These are phyloP conservation scores for Apostichopus leukothele DNA, from an alignment of 53 echinoderm and acorn worm genomes.

Conservation along the genomic window DNA sequence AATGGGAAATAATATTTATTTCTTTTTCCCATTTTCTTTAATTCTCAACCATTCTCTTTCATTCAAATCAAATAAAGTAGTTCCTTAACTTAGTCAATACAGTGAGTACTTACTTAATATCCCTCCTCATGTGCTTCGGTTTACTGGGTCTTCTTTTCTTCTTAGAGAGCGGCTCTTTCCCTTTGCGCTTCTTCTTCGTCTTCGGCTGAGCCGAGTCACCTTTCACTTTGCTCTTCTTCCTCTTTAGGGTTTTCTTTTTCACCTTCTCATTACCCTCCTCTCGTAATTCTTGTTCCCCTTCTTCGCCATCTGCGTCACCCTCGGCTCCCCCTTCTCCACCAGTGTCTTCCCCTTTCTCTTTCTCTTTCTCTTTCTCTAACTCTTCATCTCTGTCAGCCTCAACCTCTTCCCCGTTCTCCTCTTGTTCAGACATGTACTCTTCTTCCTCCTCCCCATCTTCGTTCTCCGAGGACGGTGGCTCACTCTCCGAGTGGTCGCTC, in stretches of 20 bases:
- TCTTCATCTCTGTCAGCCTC: neutral
- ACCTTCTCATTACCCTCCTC: slow-evolving; percentile 22
- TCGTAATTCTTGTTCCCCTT: neutral
- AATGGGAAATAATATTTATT: too few species aligned
- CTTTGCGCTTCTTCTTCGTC: slow-evolving; percentile 40
- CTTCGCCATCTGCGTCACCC: slow-evolving; percentile 39
- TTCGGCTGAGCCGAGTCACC: slow-evolving; percentile 44
- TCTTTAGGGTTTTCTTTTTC: slow-evolving; percentile 42
- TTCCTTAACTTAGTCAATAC: too few species aligned
- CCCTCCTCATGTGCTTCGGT: slow-evolving; percentile 72
- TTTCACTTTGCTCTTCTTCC: slow-evolving; percentile 49
- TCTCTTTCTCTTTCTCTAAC: slow-evolving; percentile 7
- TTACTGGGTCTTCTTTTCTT: slow-evolving; percentile 59
- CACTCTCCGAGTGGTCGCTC: slow-evolving; percentile 20
- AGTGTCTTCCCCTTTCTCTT: neutral
- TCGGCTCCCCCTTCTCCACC: slow-evolving; percentile 18
- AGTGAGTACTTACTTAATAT: slow-evolving; percentile 69
- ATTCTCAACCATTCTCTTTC: too few species aligned
- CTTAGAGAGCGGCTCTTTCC: slow-evolving; percentile 39
- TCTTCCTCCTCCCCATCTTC: neutral
- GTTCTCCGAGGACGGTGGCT: slow-evolving; percentile 9
- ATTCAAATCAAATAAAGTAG: too few species aligned
- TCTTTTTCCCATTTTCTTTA: too few species aligned
- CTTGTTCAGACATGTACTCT: neutral
- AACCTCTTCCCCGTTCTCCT: slow-evolving; percentile 4